Base-by-base conservation (phyloP, 2,888 invertebrate genomes). In the Saturnia japonica region DNA sequence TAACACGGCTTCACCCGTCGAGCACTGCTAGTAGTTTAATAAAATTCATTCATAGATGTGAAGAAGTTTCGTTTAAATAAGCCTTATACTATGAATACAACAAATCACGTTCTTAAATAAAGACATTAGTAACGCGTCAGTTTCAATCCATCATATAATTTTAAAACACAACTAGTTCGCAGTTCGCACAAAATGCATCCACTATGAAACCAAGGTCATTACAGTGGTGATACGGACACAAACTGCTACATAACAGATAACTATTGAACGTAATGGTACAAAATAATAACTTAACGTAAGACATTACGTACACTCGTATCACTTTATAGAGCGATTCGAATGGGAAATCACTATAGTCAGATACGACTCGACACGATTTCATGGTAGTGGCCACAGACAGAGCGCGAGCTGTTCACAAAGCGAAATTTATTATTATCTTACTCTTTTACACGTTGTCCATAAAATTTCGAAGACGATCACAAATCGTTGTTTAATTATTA, bases 391-490 rank as follows among this genome's bases (percentile, higher is more conserved):
- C 25, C 28, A 25, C 57, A 14, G 57, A 28, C 28, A 16, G 57
- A 12, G 64, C 64, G n/a, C 64, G 64, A 34, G 62, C 28, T 62
- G 62, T 34, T 62, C 62, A 62, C 28, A 34, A 62, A 19, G 28
- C 64, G 40, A 60, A 60, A 14, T 28, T 28, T 64, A 64, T 40
- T n/a, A n/a, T n/a, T 64, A 34, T 40, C 19, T n/a, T 14, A 62
- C 60, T 70, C 64, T 66, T 34, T 70, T 64, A 64, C 64, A 34
- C 34, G 62, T 67, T 71, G 72, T 40, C 74, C 74, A 79, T 82
- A 78, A 81, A 80, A 73, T 79, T 72, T 67, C 72, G 64, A 73
- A 77, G 74, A 76, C 70, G 74, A 72, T 78, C 75, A 76, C 78
- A 77, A 78, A 77, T 78, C 76, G n/a, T 22, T 64, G 9, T 25